Evolutionary conservation across 2,888 invertebrate genomes (phyloP).

Genomic region (Patella caerulea): DNA sequence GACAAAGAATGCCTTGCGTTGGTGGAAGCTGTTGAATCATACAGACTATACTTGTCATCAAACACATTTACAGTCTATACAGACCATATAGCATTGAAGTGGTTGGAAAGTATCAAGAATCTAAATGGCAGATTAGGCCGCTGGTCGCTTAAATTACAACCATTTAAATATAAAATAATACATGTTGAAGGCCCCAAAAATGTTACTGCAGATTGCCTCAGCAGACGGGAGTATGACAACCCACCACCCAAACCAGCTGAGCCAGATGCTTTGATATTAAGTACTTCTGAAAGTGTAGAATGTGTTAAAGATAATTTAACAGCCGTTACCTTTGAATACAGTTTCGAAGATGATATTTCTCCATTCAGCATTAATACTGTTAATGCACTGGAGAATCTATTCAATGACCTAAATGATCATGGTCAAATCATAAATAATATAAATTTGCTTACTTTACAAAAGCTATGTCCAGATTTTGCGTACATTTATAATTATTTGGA

Average conservation of each 20-base stretch:
- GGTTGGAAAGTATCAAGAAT: slow-evolving; percentile 33
- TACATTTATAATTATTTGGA: slow-evolving; percentile 25
- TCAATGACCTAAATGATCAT: neutral
- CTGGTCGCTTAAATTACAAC: slow-evolving; percentile 26
- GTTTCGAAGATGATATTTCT: neutral
- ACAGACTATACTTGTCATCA: slow-evolving; percentile 35
- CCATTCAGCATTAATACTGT: neutral
- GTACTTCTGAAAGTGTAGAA: neutral
- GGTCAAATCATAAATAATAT: neutral
- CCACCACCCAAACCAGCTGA: neutral
- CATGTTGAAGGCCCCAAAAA: slow-evolving; percentile 24
- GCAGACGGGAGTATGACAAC: slow-evolving; percentile 25
- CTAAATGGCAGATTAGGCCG: slow-evolving; percentile 28
- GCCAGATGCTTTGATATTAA: no score
- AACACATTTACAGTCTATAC: slow-evolving; percentile 38
- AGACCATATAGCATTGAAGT: slow-evolving; percentile 42
- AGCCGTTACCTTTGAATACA: neutral
- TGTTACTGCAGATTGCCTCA: slow-evolving; percentile 31
- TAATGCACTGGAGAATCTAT: neutral
- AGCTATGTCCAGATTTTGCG: slow-evolving; percentile 30
- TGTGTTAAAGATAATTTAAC: neutral
- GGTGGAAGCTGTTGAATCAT: slow-evolving; percentile 38
- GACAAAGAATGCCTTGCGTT: slow-evolving; percentile 40
- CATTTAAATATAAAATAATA: slow-evolving; percentile 19
- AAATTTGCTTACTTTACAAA: slow-evolving; percentile 22